Conservation (phyloP, 2,888 invertebrate genomes). For the Stratiomys singularior region DNA sequence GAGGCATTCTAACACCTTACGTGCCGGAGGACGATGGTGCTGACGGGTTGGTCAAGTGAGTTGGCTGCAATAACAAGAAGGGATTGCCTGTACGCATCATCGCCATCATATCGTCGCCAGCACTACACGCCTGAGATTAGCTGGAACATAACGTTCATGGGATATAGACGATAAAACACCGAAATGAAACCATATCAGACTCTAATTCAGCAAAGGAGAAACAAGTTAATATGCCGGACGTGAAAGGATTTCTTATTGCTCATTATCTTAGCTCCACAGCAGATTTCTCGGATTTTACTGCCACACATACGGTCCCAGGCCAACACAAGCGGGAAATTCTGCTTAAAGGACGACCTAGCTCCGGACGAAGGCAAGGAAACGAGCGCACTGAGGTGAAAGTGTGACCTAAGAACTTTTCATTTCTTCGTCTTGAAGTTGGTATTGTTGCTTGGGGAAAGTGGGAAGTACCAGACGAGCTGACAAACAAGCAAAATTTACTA, state of each 20-base stretch:
- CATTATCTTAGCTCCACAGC: constrained; percentile 26
- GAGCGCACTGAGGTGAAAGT: not conserved
- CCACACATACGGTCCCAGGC: not conserved
- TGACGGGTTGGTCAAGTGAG: constrained; percentile 9
- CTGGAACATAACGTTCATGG: constrained; percentile 17
- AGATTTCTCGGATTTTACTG: constrained; percentile 32
- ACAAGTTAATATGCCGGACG: constrained; percentile 40
- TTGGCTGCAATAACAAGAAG: not conserved
- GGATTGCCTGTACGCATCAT: constrained; percentile 21
- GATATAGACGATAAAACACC: constrained; percentile 33
- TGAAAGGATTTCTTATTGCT: constrained; percentile 36
- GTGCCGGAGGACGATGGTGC: not conserved
- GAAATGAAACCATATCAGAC: constrained; percentile 39
- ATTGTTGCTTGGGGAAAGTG: not conserved
- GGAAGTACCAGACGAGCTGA: not conserved
- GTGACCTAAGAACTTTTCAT: constrained; percentile 23
- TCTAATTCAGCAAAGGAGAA: constrained; percentile 9
- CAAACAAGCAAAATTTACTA: not conserved
- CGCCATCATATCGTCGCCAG: not conserved
- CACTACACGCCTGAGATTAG: constrained; percentile 25
- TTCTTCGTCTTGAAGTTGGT: not conserved
- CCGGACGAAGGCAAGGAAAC: not conserved
- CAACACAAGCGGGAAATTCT: not conserved
- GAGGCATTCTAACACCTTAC: constrained; percentile 14
- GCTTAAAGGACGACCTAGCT: not conserved